Evolutionary conservation across 1,140 invertebrate genomes (phyloP).

Genomic region (Tetraneura akinire): DNA sequence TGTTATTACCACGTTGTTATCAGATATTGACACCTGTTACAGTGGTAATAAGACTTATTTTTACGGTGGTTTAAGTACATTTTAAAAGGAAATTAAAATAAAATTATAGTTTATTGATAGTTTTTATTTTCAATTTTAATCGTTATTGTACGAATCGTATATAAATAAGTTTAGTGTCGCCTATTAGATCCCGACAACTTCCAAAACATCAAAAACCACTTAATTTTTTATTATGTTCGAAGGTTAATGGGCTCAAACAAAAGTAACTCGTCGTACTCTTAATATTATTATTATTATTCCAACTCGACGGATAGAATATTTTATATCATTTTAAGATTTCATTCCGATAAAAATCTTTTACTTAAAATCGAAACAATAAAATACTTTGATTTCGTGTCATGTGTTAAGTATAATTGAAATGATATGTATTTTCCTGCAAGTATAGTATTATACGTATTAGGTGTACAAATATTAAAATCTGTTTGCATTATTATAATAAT

Average conservation of each 20-base stretch:
- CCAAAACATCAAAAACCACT: neutral
- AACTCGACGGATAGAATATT: neutral
- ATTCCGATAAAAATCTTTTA: neutral
- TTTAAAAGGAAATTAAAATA: slow-evolving; percentile 4
- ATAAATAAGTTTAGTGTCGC: neutral
- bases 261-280: no score
- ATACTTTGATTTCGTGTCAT: neutral
- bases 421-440: no score
- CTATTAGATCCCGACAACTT: no score
- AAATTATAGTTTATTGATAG: neutral
- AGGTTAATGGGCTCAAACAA: neutral
- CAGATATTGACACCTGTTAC: slow-evolving; percentile 23
- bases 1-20: slow-evolving; percentile 27
- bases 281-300: no score
- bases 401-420: no score
- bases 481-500: no score
- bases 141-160: neutral
- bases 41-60: neutral
- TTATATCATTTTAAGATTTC: neutral
- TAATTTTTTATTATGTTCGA: neutral
- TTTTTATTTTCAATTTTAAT: slow-evolving; percentile 6
- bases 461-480: no score
- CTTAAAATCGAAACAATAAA: neutral
- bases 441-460: no score
- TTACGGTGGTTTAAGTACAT: neutral